A percentile compares a stretch with the other conserved stretches of the same genome.
Evolutionary conservation across 1,140 invertebrate genomes (phyloP).

Genomic region (Drosophila murphyi): DNA sequence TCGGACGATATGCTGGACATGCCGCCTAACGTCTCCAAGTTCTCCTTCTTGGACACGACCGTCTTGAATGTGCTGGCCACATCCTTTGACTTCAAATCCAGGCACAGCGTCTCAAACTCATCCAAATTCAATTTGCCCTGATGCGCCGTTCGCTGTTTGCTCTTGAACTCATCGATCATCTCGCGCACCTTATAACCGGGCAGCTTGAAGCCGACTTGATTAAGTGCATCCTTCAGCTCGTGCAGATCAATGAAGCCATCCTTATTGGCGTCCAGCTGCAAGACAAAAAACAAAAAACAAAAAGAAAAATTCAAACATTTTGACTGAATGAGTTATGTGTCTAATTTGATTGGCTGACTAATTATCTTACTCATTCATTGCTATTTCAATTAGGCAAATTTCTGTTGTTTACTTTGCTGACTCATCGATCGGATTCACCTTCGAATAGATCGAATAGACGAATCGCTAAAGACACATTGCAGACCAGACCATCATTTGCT

Average conservation of each 20-base stretch:
- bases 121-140: constrained; percentile 91
- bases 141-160: constrained; percentile 88
- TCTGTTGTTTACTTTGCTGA: not conserved
- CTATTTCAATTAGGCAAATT: not conserved
- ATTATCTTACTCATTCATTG: constrained; percentile 7
- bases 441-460: no score
- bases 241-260: constrained; percentile 95
- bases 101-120: constrained; percentile 96
- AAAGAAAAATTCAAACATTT: no score
- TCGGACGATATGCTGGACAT: constrained; percentile 98
- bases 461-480: no score
- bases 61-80: constrained; percentile 95
- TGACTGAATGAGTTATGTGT: no score
- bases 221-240: constrained; percentile 95
- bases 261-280: constrained; percentile 95
- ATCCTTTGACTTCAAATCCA: constrained; percentile 95
- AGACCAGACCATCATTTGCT: not conserved
- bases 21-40: constrained; percentile 95
- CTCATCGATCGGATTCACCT: not conserved
- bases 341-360: constrained; percentile 42
- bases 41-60: constrained; percentile 96
- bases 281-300: constrained; percentile 47
- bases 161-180: constrained; percentile 94
- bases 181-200: constrained; percentile 95
- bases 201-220: constrained; percentile 95